phyloP scores from a whole-genome alignment of 2,113 vertebrate species.

The Cyanocitta stelleri region DNA sequence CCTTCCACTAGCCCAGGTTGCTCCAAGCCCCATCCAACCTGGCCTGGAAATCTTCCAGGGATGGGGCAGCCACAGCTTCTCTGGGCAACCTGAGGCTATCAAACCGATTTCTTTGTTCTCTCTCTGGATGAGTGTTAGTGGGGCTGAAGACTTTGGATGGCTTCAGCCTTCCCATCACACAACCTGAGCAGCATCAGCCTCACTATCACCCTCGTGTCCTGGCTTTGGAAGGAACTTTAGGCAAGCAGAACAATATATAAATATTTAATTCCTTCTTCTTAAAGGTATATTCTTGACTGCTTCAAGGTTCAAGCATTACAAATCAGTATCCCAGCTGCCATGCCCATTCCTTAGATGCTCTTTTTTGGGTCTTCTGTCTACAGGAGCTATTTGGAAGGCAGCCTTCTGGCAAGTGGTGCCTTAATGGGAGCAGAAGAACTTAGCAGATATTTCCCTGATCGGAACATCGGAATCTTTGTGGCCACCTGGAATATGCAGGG shows the following conservation, averaged over 20 bases:
- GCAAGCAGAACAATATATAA: neutral
- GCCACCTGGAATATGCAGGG: constrained; percentile 99
- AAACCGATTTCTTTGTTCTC: neutral
- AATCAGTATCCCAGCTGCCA: neutral
- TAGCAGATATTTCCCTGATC: constrained; percentile 88
- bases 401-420: constrained; percentile 87
- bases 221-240: neutral
- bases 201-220: neutral
- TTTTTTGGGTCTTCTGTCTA: neutral
- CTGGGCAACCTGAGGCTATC: neutral
- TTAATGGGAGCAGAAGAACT: constrained; percentile 92
- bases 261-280: neutral
- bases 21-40: neutral
- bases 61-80: neutral
- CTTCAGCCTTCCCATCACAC: neutral
- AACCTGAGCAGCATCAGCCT: neutral
- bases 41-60: neutral
- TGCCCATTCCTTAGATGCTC: neutral
- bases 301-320: neutral
- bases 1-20: neutral
- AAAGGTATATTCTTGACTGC: neutral
- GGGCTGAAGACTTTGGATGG: neutral
- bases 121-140: neutral
- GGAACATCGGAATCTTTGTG: constrained; percentile 84
- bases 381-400: constrained; percentile 96